Percentiles rank a stretch among this genome's conserved stretches.
phyloP scores from a whole-genome alignment of 2,888 invertebrate genomes.

The Cylindroiulus punctatus region DNA sequence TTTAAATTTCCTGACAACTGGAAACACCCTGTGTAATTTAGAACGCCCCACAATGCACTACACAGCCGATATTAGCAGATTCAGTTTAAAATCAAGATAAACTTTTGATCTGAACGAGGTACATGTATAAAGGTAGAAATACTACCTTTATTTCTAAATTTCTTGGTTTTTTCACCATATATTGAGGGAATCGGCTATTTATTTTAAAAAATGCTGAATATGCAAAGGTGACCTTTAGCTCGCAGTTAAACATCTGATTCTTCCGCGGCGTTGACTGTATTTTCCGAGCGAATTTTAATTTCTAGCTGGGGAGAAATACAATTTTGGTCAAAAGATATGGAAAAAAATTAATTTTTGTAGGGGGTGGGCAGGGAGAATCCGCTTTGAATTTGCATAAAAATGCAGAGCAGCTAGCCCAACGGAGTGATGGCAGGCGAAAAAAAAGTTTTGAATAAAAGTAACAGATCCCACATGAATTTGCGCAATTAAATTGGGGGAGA shows the following conservation, averaged over 20 bases:
- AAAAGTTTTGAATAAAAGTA: constrained; percentile 3
- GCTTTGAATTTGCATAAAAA: background rate
- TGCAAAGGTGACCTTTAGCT: too few species aligned
- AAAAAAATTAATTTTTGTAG: constrained; percentile 25
- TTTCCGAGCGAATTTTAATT: background rate
- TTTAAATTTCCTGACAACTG: too few species aligned
- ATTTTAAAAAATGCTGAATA: too few species aligned
- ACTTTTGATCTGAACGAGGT: too few species aligned
- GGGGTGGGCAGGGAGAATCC: background rate
- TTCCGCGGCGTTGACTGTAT: background rate
- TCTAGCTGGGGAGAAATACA: constrained; percentile 14
- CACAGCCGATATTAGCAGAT: too few species aligned
- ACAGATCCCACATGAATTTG: constrained; percentile 31
- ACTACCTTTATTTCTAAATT: too few species aligned
- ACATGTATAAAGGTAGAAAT: too few species aligned
- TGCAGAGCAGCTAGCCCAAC: background rate
- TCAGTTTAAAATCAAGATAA: too few species aligned
- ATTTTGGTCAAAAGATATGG: background rate
- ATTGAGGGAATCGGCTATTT: too few species aligned
- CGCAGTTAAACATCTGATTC: background rate
- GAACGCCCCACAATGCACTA: too few species aligned
- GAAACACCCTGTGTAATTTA: too few species aligned
- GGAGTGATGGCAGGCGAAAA: background rate
- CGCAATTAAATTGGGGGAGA: constrained; percentile 1
- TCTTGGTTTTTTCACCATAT: too few species aligned